Conservation (phyloP, 2,888 invertebrate species). For the Cheiracanthium punctorium region DNA sequence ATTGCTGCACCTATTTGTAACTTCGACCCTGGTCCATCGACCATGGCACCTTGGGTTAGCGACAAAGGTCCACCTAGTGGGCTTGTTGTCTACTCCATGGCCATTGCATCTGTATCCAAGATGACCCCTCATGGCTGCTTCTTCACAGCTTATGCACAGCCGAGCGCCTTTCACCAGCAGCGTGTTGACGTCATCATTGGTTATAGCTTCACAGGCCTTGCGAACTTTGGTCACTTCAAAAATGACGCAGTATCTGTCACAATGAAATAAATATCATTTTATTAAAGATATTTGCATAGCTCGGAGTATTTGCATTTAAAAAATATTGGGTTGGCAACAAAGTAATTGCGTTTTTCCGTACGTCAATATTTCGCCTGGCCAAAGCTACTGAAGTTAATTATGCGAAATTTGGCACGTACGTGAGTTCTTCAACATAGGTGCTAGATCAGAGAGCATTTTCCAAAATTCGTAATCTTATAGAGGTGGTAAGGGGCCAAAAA, state of each 20-base stretch:
- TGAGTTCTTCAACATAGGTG: no score
- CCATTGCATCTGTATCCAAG: slow-evolving; percentile 89
- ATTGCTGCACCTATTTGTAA: slow-evolving; percentile 74
- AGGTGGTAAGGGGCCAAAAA: no score
- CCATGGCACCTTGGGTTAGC: slow-evolving; percentile 92
- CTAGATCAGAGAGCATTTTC: no score
- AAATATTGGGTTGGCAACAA: no score
- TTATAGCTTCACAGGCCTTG: slow-evolving; percentile 83
- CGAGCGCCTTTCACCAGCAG: slow-evolving; percentile 86
- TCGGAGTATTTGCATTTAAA: no score
- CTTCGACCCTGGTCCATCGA: slow-evolving; percentile 84
- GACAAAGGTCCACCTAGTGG: slow-evolving; percentile 89
- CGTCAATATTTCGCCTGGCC: no score
- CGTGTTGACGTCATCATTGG: slow-evolving; percentile 82
- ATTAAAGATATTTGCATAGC: no score
- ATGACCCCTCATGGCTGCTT: slow-evolving; percentile 85
- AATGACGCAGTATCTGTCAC: slow-evolving; percentile 89
- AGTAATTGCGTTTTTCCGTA: no score
- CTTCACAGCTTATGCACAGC: slow-evolving; percentile 88
- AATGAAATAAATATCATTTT: no score
- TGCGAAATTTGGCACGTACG: no score
- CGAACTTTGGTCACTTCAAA: slow-evolving; percentile 89
- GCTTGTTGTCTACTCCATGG: slow-evolving; percentile 85
- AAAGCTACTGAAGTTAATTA: no score
- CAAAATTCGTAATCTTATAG: no score